Percentiles rank a stretch among this genome's conserved stretches.
These are phyloP conservation scores for Ceyx erithaca DNA, from an alignment of 2,797 vertebrate genomes.

Conservation along the genomic window DNA sequence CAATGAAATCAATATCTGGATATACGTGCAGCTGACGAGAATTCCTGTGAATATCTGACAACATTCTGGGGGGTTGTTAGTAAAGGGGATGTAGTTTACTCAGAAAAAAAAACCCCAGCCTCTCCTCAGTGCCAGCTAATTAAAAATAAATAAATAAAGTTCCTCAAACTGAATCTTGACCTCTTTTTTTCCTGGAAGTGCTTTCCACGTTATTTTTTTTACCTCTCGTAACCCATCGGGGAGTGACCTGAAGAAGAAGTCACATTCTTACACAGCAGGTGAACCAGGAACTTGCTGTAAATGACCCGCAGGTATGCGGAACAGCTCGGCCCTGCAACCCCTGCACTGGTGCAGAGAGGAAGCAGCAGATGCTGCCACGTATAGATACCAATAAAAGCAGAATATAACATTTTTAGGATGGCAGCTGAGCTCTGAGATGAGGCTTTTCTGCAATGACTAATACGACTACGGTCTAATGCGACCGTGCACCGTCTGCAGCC, in stretches of 20 bases:
- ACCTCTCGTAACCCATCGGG: not conserved
- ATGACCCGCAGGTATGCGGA: conserved; percentile 59
- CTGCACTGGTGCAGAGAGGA: not conserved
- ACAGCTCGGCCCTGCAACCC: not conserved
- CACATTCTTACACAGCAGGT: conserved; percentile 66
- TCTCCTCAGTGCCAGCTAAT: not conserved
- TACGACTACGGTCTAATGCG: conserved; percentile 5
- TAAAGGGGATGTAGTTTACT: not conserved
- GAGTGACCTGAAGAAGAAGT: conserved; percentile 58
- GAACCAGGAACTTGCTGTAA: conserved; percentile 69
- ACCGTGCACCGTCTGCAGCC: conserved; percentile 42
- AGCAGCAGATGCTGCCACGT: conserved; percentile 52
- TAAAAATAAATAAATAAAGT: not conserved
- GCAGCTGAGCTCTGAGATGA: conserved; percentile 57
- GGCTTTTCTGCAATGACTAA: conserved; percentile 61
- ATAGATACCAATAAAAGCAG: conserved; percentile 26
- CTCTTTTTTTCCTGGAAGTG: conserved; percentile 46
- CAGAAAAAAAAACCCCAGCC: not conserved
- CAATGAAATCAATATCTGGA: conserved; percentile 32
- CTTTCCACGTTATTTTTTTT: not conserved
- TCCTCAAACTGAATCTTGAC: not conserved
- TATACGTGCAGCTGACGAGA: not conserved
- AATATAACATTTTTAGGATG: conserved; percentile 47
- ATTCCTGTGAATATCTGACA: not conserved
- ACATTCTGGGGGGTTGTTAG: not conserved